phyloP scores from a whole-genome alignment of 2,113 vertebrate species.

The Pituophis catenifer region DNA sequence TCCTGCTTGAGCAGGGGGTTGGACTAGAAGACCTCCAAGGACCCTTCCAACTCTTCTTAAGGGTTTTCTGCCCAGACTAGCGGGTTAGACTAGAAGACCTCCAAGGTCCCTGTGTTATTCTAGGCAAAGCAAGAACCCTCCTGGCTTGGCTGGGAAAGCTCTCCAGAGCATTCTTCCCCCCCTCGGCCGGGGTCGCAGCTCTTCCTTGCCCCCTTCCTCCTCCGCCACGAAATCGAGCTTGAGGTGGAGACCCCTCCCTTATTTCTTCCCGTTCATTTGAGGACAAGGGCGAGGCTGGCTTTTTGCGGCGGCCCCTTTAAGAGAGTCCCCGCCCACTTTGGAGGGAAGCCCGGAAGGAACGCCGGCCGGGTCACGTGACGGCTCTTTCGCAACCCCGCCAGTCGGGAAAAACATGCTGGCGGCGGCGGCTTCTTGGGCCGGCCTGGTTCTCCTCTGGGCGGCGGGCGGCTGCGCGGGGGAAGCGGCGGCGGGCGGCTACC shows the following conservation, averaged over 20 bases:
- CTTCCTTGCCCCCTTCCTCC: background rate
- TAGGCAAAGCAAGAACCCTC: background rate
- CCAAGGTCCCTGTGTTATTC: background rate
- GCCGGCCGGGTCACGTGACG: slow-evolving; percentile 25
- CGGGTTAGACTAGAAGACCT: background rate
- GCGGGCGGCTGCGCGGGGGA: background rate
- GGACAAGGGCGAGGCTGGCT: background rate
- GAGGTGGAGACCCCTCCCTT: fast-evolving
- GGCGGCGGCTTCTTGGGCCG: background rate
- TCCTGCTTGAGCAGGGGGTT: background rate
- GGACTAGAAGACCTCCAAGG: too few species aligned
- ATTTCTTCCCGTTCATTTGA: too few species aligned
- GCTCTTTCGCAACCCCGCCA: background rate
- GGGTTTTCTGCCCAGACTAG: too few species aligned
- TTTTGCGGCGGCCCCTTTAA: slow-evolving; percentile 13
- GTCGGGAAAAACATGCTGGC: background rate
- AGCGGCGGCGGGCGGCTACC: background rate
- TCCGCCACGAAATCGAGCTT: background rate
- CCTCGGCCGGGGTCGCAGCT: background rate
- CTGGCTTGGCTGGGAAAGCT: background rate
- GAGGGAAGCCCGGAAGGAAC: background rate
- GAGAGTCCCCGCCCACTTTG: background rate
- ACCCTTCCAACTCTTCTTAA: too few species aligned
- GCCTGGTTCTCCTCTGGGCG: background rate
- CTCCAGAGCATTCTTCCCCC: too few species aligned